Base-by-base conservation (phyloP, 2,888 invertebrate species). In the Platycheirus albimanus region DNA sequence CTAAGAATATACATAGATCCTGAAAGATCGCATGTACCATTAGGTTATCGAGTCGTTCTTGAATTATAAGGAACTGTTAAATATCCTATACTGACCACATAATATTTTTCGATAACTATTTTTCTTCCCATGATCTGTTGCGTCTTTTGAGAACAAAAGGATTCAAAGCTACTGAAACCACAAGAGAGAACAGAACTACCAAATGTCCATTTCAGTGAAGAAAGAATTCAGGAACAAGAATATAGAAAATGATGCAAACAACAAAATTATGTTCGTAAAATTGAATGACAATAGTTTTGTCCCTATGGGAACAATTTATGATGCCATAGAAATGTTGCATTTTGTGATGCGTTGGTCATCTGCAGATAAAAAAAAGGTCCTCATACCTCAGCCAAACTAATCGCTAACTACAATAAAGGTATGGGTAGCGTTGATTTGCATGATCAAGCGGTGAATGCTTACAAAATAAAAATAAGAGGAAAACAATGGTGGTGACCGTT, bases 1-100 rank as follows among this genome's bases (percentile, higher is more conserved):
- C 15, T 2, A 45, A 45, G 13, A 15, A 41, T 61, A n/a, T n/a
- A n/a, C n/a, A 15, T 24, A 15, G 45, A 61, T 30, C 28, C 38
- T 38, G 24, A 24, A 4, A 24, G 3, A 5, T 24, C 5, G 24
- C 24, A 24, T 4, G 5, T 24, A 4, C 24, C 24, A 24, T 5
- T 24, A 5, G 24, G 24, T 4, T 24, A 3, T 5, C 24, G 24
- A 24, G 24, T 24, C 5, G 24, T 24, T 3, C 24, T 24, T 24
- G 24, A 24, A 5, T 5, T 24, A 36, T 17, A 36, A 36, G 54
- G 36, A 54, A 36, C 33, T 36, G 33, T 17, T 28, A 11, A 13
- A 28, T 24, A 33, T 54, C 54, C 33, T n/a, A n/a, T 17, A 33
- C 54, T 54, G 30, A 54, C 54, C 54, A 36, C 54, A 54, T 36